phyloP scores from a whole-genome alignment of 1,140 invertebrate genomes.

The Drosophila triauraria region DNA sequence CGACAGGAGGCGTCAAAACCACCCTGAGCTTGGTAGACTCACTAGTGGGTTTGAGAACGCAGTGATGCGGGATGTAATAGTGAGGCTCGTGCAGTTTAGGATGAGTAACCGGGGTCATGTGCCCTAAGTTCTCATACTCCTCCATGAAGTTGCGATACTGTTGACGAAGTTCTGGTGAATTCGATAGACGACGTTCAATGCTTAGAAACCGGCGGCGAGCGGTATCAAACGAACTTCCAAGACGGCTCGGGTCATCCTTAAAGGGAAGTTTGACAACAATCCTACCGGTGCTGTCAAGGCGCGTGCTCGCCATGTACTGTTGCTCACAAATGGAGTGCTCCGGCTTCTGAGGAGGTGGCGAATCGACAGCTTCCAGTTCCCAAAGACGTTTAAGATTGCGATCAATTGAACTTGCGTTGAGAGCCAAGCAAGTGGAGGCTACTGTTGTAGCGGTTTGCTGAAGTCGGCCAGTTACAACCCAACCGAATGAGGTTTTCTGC shows the following conservation, averaged over 20 bases:
- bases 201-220: neutral
- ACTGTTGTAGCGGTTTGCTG: neutral
- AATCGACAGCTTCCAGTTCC: neutral
- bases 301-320: neutral
- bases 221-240: neutral
- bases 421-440: neutral
- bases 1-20: no score
- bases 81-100: no score
- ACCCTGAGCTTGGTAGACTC: slow-evolving; percentile 19
- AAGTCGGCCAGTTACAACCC: neutral
- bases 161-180: neutral
- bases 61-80: neutral
- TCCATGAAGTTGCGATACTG: no score
- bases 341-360: neutral
- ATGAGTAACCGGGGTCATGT: neutral
- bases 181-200: neutral
- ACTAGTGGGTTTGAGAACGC: no score
- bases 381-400: no score
- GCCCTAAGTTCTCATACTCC: no score
- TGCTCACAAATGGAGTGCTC: neutral
- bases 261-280: no score
- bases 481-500: neutral
- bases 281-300: no score
- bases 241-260: no score
- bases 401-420: neutral